phyloP scores from a whole-genome alignment of 2,113 vertebrate genomes.

The Thalassarche chlororhynchos region DNA sequence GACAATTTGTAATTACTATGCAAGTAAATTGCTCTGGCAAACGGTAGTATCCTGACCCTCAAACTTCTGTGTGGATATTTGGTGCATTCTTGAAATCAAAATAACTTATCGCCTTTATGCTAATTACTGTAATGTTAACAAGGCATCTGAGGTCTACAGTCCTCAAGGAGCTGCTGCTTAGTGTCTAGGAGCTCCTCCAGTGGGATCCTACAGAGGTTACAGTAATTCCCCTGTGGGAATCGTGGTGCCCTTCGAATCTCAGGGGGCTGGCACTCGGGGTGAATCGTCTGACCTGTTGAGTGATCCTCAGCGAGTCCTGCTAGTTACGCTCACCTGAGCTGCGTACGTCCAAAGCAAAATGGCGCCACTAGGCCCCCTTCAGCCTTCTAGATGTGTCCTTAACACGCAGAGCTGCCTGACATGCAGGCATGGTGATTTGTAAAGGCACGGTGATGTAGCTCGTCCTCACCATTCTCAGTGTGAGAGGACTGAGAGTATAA shows the following conservation, averaged over 20 bases:
- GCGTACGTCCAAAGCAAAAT: background rate
- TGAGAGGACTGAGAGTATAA: background rate
- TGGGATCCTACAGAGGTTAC: background rate
- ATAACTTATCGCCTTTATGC: rapidly evolving
- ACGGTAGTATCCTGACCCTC: background rate
- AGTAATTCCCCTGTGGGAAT: background rate
- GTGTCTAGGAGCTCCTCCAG: background rate
- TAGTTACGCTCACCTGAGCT: background rate
- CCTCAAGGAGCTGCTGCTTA: background rate
- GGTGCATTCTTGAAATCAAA: background rate
- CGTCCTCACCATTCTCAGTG: background rate
- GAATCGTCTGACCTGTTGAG: background rate
- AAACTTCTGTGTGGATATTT: background rate
- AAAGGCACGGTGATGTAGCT: background rate
- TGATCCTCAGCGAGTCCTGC: background rate
- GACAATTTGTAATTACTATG: background rate
- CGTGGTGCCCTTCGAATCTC: rapidly evolving
- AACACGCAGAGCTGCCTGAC: background rate
- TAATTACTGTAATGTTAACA: background rate
- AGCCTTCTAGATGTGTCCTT: background rate
- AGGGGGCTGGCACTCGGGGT: rapidly evolving
- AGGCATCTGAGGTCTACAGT: background rate
- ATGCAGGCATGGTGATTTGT: background rate
- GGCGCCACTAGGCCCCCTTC: background rate
- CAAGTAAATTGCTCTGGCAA: background rate